A percentile compares a stretch with the other conserved stretches of the same genome.
Evolutionary conservation across 2,888 invertebrate species (phyloP).

Genomic region (Netelia virgata): DNA sequence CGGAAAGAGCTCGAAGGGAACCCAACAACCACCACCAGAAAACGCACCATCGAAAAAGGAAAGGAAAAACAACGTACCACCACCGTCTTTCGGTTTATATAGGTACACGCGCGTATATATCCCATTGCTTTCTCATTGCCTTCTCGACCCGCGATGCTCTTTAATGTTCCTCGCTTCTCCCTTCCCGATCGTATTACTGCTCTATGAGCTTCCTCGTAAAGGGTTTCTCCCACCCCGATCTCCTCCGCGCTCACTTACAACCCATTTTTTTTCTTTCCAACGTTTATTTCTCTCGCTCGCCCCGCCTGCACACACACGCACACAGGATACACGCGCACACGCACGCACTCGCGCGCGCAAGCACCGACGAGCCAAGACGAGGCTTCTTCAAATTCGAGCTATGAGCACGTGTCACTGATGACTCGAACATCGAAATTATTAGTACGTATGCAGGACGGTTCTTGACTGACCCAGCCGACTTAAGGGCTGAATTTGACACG

Average conservation of each 20-base stretch:
- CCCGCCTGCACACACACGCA: conserved; percentile 7
- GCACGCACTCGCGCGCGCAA: neutral
- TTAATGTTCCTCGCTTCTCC: conserved; percentile 61
- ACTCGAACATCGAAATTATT: conserved; percentile 3
- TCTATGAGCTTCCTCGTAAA: conserved; percentile 49
- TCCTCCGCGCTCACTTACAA: conserved; percentile 33
- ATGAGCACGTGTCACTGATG: conserved; percentile 62
- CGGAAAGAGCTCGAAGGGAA: conserved; percentile 52
- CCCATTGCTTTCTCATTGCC: conserved; percentile 66
- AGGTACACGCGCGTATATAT: conserved; percentile 8
- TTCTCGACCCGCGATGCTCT: conserved; percentile 47
- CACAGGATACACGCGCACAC: conserved; percentile 14
- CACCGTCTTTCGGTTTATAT: conserved; percentile 48
- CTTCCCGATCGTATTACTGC: conserved; percentile 50
- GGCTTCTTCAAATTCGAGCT: conserved; percentile 49
- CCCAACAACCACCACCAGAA: conserved; percentile 43
- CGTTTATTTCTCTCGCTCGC: conserved; percentile 28
- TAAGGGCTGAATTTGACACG: neutral
- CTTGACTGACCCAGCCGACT: neutral
- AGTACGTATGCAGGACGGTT: neutral
- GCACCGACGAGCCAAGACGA: conserved; percentile 1
- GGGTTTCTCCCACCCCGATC: neutral
- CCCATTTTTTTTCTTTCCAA: conserved; percentile 28
- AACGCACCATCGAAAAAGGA: conserved; percentile 23
- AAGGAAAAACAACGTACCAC: conserved; percentile 29